Conservation (phyloP, 2,888 invertebrate genomes). For the Caenorhabditis plicata region DNA sequence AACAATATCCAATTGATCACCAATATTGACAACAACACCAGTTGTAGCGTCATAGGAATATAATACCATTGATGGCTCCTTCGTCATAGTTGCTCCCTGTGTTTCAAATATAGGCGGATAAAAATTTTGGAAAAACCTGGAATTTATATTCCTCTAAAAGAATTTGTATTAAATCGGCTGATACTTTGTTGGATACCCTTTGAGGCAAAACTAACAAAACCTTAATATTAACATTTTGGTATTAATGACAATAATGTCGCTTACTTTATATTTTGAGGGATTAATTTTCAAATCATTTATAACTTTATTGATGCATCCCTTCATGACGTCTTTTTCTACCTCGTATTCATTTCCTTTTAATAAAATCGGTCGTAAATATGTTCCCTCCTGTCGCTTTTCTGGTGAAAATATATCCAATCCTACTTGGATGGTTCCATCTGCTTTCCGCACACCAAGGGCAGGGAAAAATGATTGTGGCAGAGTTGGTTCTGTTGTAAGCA, state of each 20-base stretch:
- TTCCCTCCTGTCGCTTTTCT: conserved; percentile 65
- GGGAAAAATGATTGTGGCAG: conserved; percentile 72
- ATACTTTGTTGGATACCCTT: conserved; percentile 52
- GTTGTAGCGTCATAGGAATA: conserved; percentile 72
- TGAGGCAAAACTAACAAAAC: conserved; percentile 63
- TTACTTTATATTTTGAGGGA: conserved; percentile 69
- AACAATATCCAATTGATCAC: conserved; percentile 71
- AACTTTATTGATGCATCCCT: conserved; percentile 69
- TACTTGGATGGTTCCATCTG: conserved; percentile 50
- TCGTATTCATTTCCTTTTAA: conserved; percentile 68
- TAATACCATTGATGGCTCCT: conserved; percentile 71
- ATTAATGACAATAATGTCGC: no score
- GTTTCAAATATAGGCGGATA: conserved; percentile 3
- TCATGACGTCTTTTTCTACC: conserved; percentile 68
- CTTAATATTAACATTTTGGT: no score
- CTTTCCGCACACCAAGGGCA: conserved; percentile 65
- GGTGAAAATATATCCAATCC: conserved; percentile 56
- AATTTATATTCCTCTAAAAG: conserved; percentile 55
- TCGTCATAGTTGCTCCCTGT: conserved; percentile 68
- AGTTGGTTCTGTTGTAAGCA: conserved; percentile 67
- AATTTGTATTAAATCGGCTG: conserved; percentile 65
- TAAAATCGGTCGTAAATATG: conserved; percentile 67
- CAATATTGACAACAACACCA: conserved; percentile 72
- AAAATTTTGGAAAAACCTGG: conserved; percentile 29
- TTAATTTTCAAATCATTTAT: conserved; percentile 69